Base-by-base conservation (phyloP, 2,113 vertebrate species). In the Rafetus swinhoei region DNA sequence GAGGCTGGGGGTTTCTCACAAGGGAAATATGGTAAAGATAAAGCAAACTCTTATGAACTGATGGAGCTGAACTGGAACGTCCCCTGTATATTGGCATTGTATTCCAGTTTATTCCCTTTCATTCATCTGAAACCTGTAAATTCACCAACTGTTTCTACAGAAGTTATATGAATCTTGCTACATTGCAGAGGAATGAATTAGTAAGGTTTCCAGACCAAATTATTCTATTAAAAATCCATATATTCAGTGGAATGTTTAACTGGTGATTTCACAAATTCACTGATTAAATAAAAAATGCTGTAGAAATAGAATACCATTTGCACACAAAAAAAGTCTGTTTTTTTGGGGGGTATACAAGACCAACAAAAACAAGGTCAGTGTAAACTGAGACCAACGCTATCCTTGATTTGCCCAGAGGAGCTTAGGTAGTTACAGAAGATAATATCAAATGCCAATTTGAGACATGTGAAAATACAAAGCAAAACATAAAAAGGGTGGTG, bases 131-230 rank as follows among this genome's bases (percentile, higher is more conserved):
- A 81, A 84, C 1, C 24, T 92, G 7, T 7, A 5, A 54, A 85
- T 72, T 6, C 25, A 52, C 21, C 65, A 87, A 3, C 0, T 50
- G 24, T 45, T 89, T 81, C 82, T 39, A 88, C 77, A 55, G 50
- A 87, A 89, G 35, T 50, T 81, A 87, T 50, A 80, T 4, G 80
- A 91, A 85, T 72, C 93, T 32, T 53, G 86, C 62, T 21, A 62
- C 0, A 0, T 2, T 21, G 18, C 65, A 72, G 21, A 45, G 27
- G 18, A 88, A 91, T 5, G 35, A 93, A 32, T 25, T 87, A 88
- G 3, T 27, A 92, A 62, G 62, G 52, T 60, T 92, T 45, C 9
- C 18, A 88, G 85, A 69, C 2, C 35, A 82, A 27, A 87, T 79
- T 27, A 81, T 52, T 59, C 62, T 56, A 84, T 53, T 1, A 0